phyloP scores from a whole-genome alignment of 2,797 vertebrate genomes.

The Darevskia mixta region DNA sequence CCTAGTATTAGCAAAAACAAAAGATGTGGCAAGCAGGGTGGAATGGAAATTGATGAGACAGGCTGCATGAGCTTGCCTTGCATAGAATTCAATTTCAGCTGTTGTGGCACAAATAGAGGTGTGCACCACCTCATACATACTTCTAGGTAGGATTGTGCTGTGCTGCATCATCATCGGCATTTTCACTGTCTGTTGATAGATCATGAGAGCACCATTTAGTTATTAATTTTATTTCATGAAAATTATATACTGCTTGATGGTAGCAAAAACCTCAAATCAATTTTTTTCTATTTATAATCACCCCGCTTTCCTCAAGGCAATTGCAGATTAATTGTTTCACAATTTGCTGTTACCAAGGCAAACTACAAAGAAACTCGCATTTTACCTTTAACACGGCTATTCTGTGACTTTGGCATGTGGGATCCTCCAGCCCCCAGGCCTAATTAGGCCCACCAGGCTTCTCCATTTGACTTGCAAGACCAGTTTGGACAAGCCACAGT shows the following conservation, averaged over 20 bases:
- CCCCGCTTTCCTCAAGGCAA: not conserved
- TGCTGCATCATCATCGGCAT: no score
- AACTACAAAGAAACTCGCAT: not conserved
- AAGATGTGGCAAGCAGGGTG: not conserved
- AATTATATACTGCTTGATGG: no score
- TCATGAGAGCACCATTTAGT: not conserved
- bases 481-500: no score
- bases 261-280: no score
- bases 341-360: not conserved
- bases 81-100: slow-evolving; percentile 1
- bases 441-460: not conserved
- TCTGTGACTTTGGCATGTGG: not conserved
- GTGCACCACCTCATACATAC: not conserved
- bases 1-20: not conserved
- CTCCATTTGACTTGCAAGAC: no score
- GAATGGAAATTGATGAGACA: not conserved
- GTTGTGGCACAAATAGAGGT: not conserved
- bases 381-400: not conserved
- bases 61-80: not conserved
- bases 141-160: not conserved
- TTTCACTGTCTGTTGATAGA: not conserved
- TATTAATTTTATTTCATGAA: no score
- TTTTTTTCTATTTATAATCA: not conserved
- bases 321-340: not conserved
- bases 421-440: no score